phyloP scores from a whole-genome alignment of 2,888 invertebrate species.

The Ectemnius cavifrons region DNA sequence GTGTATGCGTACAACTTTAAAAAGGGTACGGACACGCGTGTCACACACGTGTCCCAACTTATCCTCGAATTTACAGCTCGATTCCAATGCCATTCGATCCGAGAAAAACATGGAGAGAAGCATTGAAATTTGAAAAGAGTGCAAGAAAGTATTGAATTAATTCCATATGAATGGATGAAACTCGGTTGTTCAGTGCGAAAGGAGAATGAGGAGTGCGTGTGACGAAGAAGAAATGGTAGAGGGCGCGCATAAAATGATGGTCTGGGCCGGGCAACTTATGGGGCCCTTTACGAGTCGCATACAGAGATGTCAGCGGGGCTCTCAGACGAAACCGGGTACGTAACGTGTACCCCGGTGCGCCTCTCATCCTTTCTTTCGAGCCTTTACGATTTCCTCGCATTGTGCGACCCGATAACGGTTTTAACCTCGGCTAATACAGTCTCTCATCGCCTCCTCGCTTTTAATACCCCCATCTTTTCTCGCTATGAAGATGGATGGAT shows the following conservation, averaged over 20 bases:
- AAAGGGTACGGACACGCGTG: not conserved
- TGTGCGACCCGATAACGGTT: conserved; percentile 55
- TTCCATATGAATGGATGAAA: too few relatives aligned
- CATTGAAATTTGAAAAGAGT: too few relatives aligned
- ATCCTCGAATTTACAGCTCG: too few relatives aligned
- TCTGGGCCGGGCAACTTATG: conserved; percentile 44
- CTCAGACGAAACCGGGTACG: conserved; percentile 37
- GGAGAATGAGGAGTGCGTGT: conserved; percentile 13
- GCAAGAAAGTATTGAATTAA: too few relatives aligned
- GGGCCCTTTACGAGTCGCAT: conserved; percentile 55
- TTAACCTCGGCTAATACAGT: conserved; percentile 59
- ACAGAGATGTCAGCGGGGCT: conserved; percentile 60
- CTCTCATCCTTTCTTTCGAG: conserved; percentile 52
- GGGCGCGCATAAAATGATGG: conserved; percentile 53
- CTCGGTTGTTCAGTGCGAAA: too few relatives aligned
- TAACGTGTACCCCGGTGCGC: conserved; percentile 35
- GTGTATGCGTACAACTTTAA: conserved; percentile 6
- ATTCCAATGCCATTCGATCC: too few relatives aligned
- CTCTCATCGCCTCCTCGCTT: conserved; percentile 56
- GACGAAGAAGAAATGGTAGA: conserved; percentile 48
- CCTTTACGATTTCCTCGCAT: conserved; percentile 62
- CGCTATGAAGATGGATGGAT: not conserved
- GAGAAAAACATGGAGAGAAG: too few relatives aligned
- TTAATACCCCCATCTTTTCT: conserved; percentile 7
- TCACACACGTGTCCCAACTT: too few relatives aligned